Percentiles rank a stretch among this genome's conserved stretches.
These are phyloP conservation scores for Lutraria rhynchaena DNA, from an alignment of 1,140 invertebrate species.

Conservation along the genomic window DNA sequence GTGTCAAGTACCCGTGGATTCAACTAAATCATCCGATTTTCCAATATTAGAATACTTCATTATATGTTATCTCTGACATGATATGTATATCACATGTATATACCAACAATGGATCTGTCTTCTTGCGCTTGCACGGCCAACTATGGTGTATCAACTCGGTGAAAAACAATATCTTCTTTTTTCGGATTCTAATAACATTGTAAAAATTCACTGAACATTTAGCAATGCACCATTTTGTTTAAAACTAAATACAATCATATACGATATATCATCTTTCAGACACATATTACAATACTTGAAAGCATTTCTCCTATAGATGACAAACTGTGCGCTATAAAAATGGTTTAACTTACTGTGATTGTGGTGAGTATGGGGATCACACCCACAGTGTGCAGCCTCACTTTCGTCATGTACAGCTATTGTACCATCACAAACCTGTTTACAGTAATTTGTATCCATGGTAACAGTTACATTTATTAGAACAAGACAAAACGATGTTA, in stretches of 20 bases:
- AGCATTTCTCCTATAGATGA: background rate
- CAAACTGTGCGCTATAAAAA: background rate
- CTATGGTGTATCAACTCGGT: background rate
- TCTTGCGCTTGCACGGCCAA: background rate
- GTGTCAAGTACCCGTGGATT: no score
- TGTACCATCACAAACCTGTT: background rate
- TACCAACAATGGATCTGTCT: background rate
- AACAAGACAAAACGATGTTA: background rate
- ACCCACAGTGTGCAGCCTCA: slow-evolving; percentile 27
- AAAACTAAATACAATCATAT: no score
- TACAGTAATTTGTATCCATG: slow-evolving; percentile 10
- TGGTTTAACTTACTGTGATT: slow-evolving; percentile 12
- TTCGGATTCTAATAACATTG: background rate
- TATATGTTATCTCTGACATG: background rate
- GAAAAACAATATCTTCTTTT: background rate
- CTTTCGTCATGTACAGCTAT: slow-evolving; percentile 27
- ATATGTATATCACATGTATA: background rate
- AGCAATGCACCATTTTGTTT: background rate
- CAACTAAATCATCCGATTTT: background rate
- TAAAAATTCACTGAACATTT: background rate
- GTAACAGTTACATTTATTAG: background rate
- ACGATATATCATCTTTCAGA: background rate
- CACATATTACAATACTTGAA: background rate
- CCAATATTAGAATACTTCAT: background rate
- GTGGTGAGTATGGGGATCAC: slow-evolving; percentile 16